These are phyloP conservation scores for Caenorhabditis remanei DNA, from an alignment of 1,140 invertebrate genomes.

Conservation along the genomic window DNA sequence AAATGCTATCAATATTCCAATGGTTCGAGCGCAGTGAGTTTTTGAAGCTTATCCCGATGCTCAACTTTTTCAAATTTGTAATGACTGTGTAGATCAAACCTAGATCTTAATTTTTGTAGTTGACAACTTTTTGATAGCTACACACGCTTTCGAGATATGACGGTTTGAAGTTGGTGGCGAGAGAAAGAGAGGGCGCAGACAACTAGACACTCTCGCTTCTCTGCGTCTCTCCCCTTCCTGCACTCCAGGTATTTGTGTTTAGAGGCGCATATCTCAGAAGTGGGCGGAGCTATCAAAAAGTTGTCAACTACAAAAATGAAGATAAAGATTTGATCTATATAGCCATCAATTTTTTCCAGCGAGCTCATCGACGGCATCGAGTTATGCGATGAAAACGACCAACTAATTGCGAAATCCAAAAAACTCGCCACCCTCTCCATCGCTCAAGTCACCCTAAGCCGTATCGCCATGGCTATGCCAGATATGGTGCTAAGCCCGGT, in stretches of 20 bases:
- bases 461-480: conserved; percentile 89
- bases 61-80: too few species aligned
- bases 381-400: conserved; percentile 79
- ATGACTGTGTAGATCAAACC: too few species aligned
- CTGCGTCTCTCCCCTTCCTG: too few species aligned
- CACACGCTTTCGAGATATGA: too few species aligned
- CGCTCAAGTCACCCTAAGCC: conserved; percentile 86
- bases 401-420: conserved; percentile 81
- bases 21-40: conserved; percentile 84
- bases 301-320: too few species aligned
- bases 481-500: conserved; percentile 82
- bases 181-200: too few species aligned
- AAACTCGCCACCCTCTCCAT: conserved; percentile 86
- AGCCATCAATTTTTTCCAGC: conserved; percentile 60
- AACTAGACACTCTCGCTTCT: too few species aligned
- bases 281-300: too few species aligned
- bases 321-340: background rate
- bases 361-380: conserved; percentile 80
- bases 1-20: conserved; percentile 91
- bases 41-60: background rate
- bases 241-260: too few species aligned
- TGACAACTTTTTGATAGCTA: too few species aligned
- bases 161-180: too few species aligned
- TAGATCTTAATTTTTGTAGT: too few species aligned
- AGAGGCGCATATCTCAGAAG: background rate